Evolutionary conservation across 2,888 invertebrate genomes (phyloP).

Genomic region (Oscheius sp.): DNA sequence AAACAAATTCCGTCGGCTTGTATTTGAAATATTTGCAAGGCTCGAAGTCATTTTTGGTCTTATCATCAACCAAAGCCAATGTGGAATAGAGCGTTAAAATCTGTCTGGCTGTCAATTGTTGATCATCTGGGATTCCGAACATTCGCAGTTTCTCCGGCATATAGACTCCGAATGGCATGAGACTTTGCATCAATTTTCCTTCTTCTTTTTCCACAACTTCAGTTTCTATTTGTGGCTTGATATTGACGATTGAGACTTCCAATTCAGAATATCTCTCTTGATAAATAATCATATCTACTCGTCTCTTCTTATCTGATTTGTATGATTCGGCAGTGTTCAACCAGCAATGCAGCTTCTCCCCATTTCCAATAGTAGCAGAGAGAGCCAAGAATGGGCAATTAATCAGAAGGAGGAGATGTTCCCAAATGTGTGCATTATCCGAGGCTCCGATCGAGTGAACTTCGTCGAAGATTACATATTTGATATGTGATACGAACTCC

Average conservation of each 20-base stretch:
- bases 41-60: slow-evolving; percentile 60
- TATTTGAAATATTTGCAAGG: slow-evolving; percentile 63
- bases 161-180: slow-evolving; percentile 68
- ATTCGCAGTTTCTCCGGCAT: slow-evolving; percentile 67
- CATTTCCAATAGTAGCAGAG: slow-evolving; percentile 68
- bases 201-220: background rate
- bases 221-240: slow-evolving; percentile 38
- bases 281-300: slow-evolving; percentile 59
- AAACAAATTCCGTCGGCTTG: slow-evolving; percentile 48
- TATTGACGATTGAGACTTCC: slow-evolving; percentile 63
- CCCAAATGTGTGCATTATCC: slow-evolving; percentile 66
- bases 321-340: slow-evolving; percentile 55
- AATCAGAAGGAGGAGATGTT: slow-evolving; percentile 67
- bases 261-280: slow-evolving; percentile 68
- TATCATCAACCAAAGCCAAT: slow-evolving; percentile 61
- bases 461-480: slow-evolving; percentile 69
- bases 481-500: slow-evolving; percentile 63
- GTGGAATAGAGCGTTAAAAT: slow-evolving; percentile 63
- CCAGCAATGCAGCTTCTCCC: slow-evolving; percentile 63
- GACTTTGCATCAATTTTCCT: slow-evolving; percentile 33
- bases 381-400: slow-evolving; percentile 68
- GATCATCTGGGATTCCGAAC: slow-evolving; percentile 69
- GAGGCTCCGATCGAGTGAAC: slow-evolving; percentile 68
- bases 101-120: slow-evolving; percentile 66
- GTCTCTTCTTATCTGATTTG: slow-evolving; percentile 56